These are phyloP conservation scores for Phyto melanocephala DNA, from an alignment of 2,888 invertebrate species.

Conservation along the genomic window DNA sequence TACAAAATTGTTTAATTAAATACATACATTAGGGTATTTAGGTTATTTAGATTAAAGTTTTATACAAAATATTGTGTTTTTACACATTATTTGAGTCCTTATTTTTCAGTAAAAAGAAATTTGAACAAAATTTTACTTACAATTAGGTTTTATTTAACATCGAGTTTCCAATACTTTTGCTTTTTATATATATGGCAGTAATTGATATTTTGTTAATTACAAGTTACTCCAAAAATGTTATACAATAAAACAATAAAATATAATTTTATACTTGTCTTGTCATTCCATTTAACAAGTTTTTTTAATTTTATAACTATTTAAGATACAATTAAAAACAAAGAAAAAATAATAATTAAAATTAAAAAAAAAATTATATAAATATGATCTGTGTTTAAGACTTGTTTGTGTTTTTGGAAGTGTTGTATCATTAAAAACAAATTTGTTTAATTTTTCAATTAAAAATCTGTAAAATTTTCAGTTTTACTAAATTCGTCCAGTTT, in stretches of 20 bases:
- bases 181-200: slow-evolving; percentile 49
- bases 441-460: too few relatives aligned
- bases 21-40: background rate
- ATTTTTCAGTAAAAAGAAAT: slow-evolving; percentile 47
- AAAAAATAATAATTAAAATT: background rate
- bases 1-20: slow-evolving; percentile 1
- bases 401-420: too few relatives aligned
- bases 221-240: slow-evolving; percentile 62
- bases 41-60: slow-evolving; percentile 12
- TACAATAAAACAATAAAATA: slow-evolving; percentile 53
- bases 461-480: too few relatives aligned
- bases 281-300: background rate
- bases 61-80: slow-evolving; percentile 45
- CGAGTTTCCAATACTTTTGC: slow-evolving; percentile 63
- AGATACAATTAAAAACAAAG: slow-evolving; percentile 6
- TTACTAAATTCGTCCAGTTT: too few relatives aligned
- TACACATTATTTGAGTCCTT: slow-evolving; percentile 53
- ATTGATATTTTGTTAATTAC: slow-evolving; percentile 58
- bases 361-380: slow-evolving; percentile 1
- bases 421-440: too few relatives aligned
- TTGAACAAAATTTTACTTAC: slow-evolving; percentile 63
- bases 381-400: background rate
- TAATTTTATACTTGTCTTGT: slow-evolving; percentile 22
- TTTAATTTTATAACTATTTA: background rate
- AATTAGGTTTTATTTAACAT: slow-evolving; percentile 61